phyloP scores from a whole-genome alignment of 2,113 vertebrate species.

The Ophthalmotilapia sp. region DNA sequence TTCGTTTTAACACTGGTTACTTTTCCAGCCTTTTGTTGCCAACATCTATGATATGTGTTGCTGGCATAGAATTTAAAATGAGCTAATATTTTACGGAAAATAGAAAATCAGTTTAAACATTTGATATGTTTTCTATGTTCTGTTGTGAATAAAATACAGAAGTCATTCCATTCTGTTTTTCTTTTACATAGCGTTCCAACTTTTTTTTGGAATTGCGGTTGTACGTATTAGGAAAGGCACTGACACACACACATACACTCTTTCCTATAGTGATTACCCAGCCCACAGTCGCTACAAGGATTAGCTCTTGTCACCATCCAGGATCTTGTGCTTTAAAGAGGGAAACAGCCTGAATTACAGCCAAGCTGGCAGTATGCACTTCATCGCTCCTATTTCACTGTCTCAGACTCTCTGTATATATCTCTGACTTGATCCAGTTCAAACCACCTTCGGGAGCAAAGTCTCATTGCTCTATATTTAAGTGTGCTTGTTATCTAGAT shows the following conservation, averaged over 20 bases:
- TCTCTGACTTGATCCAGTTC: not conserved
- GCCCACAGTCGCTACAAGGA: not conserved
- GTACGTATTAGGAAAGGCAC: not conserved
- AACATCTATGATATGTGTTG: not conserved
- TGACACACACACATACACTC: not conserved
- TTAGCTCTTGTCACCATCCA: not conserved
- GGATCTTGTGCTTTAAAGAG: not conserved
- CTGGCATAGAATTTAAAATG: not conserved
- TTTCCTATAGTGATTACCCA: not conserved
- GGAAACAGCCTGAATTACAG: not conserved
- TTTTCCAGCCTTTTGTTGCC: not conserved
- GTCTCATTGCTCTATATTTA: not conserved
- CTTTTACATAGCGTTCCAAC: not conserved
- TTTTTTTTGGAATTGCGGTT: fast-evolving
- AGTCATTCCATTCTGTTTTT: not conserved
- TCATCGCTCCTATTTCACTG: not conserved
- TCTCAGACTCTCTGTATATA: not conserved
- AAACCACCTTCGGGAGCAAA: not conserved
- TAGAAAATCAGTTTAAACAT: fast-evolving
- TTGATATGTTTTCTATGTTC: not conserved
- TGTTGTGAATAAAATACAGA: not conserved
- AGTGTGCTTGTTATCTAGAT: not conserved
- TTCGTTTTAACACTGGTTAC: not conserved
- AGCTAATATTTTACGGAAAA: not conserved
- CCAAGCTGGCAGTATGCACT: not conserved